Percentiles rank a stretch among this genome's conserved stretches.
These are phyloP conservation scores for Cetonia aurata DNA, from an alignment of 2,888 invertebrate genomes.

Conservation along the genomic window DNA sequence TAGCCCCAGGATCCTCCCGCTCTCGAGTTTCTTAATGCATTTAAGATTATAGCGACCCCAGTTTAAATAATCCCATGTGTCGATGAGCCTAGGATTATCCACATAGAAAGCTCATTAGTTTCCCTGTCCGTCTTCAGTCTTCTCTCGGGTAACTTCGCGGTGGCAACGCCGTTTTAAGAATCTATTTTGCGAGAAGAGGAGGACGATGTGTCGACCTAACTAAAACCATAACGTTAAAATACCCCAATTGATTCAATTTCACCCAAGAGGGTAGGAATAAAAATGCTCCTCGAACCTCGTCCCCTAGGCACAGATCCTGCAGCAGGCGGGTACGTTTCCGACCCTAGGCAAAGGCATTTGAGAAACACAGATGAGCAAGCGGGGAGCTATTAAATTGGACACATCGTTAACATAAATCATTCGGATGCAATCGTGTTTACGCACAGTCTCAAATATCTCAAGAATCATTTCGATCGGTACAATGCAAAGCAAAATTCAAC, in stretches of 20 bases:
- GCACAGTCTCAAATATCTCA: slow-evolving; percentile 43
- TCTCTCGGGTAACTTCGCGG: slow-evolving; percentile 1
- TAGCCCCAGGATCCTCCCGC: slow-evolving; percentile 34
- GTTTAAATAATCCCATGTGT: slow-evolving; percentile 51
- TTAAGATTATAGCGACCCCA: slow-evolving; percentile 49
- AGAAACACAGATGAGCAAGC: slow-evolving; percentile 65
- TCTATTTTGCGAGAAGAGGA: slow-evolving; percentile 47
- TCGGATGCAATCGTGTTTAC: slow-evolving; percentile 60
- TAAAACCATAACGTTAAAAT: slow-evolving; percentile 60
- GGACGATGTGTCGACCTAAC: slow-evolving; percentile 53
- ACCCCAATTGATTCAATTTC: slow-evolving; percentile 64
- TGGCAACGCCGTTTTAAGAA: slow-evolving; percentile 48
- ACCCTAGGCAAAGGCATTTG: slow-evolving; percentile 63
- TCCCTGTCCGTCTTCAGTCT: slow-evolving; percentile 10
- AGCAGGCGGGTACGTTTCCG: slow-evolving; percentile 52
- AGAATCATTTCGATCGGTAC: slow-evolving; percentile 21
- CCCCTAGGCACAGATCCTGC: slow-evolving; percentile 49
- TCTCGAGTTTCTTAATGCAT: slow-evolving; percentile 49
- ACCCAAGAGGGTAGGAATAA: slow-evolving; percentile 63
- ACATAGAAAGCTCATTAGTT: slow-evolving; percentile 50
- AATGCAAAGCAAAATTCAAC: neutral
- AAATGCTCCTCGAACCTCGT: slow-evolving; percentile 57
- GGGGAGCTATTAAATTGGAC: slow-evolving; percentile 66
- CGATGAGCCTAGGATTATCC: slow-evolving; percentile 48
- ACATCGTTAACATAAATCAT: slow-evolving; percentile 65